Percentiles rank a stretch among this genome's conserved stretches.
These are phyloP conservation scores for Numenius arquata DNA, from an alignment of 2,113 vertebrate genomes.

Conservation along the genomic window DNA sequence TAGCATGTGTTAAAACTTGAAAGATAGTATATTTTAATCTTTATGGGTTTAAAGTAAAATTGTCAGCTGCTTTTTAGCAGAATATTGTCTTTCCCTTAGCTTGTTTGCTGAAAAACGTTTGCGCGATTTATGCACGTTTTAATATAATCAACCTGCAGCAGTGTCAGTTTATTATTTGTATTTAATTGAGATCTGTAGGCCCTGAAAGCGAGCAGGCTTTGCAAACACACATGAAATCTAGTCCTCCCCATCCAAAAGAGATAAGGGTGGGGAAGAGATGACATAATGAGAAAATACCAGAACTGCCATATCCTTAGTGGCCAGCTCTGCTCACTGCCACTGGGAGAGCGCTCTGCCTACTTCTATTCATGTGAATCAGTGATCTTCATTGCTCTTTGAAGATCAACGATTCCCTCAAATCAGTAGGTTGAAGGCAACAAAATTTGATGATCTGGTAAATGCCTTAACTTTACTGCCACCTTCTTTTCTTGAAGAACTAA, in stretches of 20 bases:
- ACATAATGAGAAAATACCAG: not conserved
- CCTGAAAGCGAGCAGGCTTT: not conserved
- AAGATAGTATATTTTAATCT: not conserved
- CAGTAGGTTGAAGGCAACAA: not conserved
- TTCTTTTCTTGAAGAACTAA: not conserved
- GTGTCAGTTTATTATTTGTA: not conserved
- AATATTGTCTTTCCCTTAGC: not conserved
- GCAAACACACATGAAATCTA: not conserved
- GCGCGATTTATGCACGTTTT: fast-evolving
- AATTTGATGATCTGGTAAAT: not conserved
- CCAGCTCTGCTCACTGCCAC: not conserved
- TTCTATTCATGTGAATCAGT: too few relatives aligned
- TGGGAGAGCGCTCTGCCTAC: not conserved
- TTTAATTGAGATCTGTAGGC: not conserved
- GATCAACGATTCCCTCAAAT: not conserved
- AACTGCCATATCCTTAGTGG: not conserved
- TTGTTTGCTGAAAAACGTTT: not conserved
- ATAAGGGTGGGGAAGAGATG: not conserved
- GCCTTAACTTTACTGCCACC: not conserved
- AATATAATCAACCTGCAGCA: not conserved
- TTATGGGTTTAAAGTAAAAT: not conserved
- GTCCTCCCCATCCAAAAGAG: not conserved
- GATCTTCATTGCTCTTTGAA: not conserved
- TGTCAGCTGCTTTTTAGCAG: not conserved
- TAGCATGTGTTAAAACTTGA: not conserved